Evolutionary conservation across 2,113 vertebrate genomes (phyloP), one percentile per base, ranked within the genome.

Genomic region (Strix uralensis): DNA sequence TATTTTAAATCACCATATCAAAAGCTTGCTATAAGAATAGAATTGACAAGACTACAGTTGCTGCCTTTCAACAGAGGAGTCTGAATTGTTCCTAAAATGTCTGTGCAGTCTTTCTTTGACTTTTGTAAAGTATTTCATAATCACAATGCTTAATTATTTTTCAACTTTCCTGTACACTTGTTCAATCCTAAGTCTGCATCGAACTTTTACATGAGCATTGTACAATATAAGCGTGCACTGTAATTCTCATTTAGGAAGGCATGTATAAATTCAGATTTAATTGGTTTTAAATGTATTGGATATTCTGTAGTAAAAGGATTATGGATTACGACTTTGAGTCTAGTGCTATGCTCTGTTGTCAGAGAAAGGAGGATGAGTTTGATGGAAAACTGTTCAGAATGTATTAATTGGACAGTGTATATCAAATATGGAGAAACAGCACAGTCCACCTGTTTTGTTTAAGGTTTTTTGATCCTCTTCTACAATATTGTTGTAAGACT

Each of bases 1-100:
- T 87, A 3, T 77, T 61, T 94, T 82, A 92, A 94, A 87, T 91
- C 93, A 91, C 26, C 4, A 38, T 92, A 82, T 94, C 32, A 80
- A 80, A 90, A 94, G 49, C 70, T 62, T 90, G 18, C n/a, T 73
- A 0, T 80, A 83, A 82, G 40, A 81, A 75, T 65, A 91, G 74
- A 80, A 86, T 62, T 49, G 42, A 85, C 65, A 92, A 78, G 74
- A 70, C 91, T 34, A 82, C 36, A 82, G 40, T 78, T 92, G 44
- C 58, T 95, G 14, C 59, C 32, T 89, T 95, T 87, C 62, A 80
- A 47, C 32, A 70, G 34, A 87, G 15, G 29, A 75, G 54, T 25
- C 66, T 85, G 27, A 87, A 80, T 87, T 77, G 25, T 84, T 95
- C 66, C 54, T 44, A 51, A 81, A 91, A 66, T 52, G 54, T 79